A percentile compares a stretch with the other conserved stretches of the same genome.
phyloP scores from a whole-genome alignment of 2,797 vertebrate species.

The Rhabdophis nuchalis region DNA sequence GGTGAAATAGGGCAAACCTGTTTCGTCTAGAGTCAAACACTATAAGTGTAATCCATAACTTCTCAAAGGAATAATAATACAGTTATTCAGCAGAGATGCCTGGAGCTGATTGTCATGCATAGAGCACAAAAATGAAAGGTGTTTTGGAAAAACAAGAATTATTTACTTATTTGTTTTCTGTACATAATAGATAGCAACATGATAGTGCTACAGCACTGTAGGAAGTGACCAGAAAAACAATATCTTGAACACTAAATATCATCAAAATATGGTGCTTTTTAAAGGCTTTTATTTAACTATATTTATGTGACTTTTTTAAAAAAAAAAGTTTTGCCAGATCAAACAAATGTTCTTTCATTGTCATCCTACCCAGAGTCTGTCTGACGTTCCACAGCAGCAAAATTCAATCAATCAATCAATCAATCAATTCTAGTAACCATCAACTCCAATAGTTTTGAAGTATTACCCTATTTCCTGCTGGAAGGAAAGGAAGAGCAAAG shows the following conservation, averaged over 20 bases:
- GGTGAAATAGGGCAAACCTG: constrained; percentile 17
- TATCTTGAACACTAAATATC: background rate
- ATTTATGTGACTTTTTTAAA: background rate
- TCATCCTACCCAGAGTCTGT: background rate
- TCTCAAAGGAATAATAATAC: background rate
- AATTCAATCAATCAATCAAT: background rate
- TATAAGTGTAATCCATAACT: constrained; percentile 4
- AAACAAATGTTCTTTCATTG: background rate
- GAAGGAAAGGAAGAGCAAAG: background rate
- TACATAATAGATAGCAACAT: background rate
- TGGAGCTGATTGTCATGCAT: background rate
- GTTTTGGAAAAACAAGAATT: background rate
- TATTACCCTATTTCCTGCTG: background rate
- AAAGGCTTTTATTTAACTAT: background rate
- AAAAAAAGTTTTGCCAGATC: background rate
- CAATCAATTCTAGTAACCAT: background rate
- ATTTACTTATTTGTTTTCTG: background rate
- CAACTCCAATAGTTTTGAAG: background rate
- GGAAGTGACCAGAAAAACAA: background rate
- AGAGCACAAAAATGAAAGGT: background rate
- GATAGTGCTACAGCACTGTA: background rate
- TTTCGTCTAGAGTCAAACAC: constrained; percentile 40
- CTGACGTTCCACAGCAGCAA: background rate
- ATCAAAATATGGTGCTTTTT: background rate
- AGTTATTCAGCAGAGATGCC: background rate